Evolutionary conservation across 2,888 invertebrate species (phyloP), one percentile per base, ranked within the genome.

Genomic region (Dicyrtomina minuta): DNA sequence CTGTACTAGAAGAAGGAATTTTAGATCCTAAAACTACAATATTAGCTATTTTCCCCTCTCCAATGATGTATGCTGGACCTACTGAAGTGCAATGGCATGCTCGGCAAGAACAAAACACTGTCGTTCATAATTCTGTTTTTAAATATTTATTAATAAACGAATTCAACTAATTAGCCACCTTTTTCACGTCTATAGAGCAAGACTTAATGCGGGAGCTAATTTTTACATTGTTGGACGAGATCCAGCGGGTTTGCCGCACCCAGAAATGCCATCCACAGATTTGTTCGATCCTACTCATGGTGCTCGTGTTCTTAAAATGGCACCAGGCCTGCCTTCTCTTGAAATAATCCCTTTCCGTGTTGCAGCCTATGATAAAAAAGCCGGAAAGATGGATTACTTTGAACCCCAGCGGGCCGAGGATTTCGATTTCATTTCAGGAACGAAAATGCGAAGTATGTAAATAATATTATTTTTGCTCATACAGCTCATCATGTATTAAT

Each of bases 41-140:
- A 13, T 83, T 98, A 71, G 97, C 97, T 0, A 97, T 99, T 80
- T 99, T 99, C 84, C 99, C 99, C 0, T 96, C 97, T 64, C 99
- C 99, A 0, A 99, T 99, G 99, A 91, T 96, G 90, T 99, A 99
- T 81, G 99, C 98, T 1, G 99, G 99, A 0, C 98, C 99, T n/a
- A 95, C 96, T 15, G 99, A 99, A 86, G 95, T 92, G 33, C 75
- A 75, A 56, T 76, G 77, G 75, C 74, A 78, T 70, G 74, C 77
- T 41, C 74, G 73, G 74, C 77, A 70, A n/a, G n/a, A n/a, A n/a
- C n/a, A n/a, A n/a, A n/a, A 53, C 17, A 60, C 17, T n/a, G 5
- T n/a, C n/a, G n/a, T n/a, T n/a, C n/a, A n/a, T n/a, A n/a, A n/a
- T n/a, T n/a, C n/a, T n/a, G n/a, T n/a, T n/a, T n/a, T n/a, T n/a